Evolutionary conservation across 2,888 invertebrate genomes (phyloP), one percentile per base, ranked within the genome.

Genomic region (Cybosia mesomella): DNA sequence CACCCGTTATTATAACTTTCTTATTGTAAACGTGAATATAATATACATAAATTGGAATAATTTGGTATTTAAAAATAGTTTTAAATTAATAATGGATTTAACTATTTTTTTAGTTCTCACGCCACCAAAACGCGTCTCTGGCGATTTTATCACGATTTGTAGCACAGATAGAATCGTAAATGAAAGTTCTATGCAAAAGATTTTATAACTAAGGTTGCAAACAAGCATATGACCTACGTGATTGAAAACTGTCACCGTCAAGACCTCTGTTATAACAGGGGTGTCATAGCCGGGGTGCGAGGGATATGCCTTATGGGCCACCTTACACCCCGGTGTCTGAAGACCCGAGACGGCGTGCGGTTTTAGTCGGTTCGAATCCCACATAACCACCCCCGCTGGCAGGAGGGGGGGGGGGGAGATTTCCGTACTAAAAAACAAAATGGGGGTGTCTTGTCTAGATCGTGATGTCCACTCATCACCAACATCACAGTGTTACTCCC

Each of bases 41-140:
- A n/a, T 18, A 43, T 43, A 43, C 43, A 43, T 49, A 49, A 49
- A 49, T 49, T 49, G n/a, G n/a, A 49, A 49, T 49, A 49, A 49
- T 43, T 18, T 43, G 18, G 7, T 43, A 18, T 49, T n/a, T n/a
- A 49, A 49, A 18, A 18, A 18, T n/a, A 49, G 18, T 49, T 49
- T 49, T n/a, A 49, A n/a, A 39, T 15, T 39, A 39, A 13, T 39
- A 49, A n/a, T n/a, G n/a, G 49, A 49, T 49, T 49, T 49, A 49
- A 49, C n/a, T 49, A n/a, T 9, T 18, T 49, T 7, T 15, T 43
- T n/a, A 49, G n/a, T 49, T 49, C 49, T 49, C 49, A 49, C 49
- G 49, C 49, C 49, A 49, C 8, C 49, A 49, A 49, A 49, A n/a
- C 43, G 5, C 18, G 1, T 43, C 5, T 43, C 8, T 49, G n/a